phyloP scores from a whole-genome alignment of 1,140 invertebrate species.

The Grapholita molesta region DNA sequence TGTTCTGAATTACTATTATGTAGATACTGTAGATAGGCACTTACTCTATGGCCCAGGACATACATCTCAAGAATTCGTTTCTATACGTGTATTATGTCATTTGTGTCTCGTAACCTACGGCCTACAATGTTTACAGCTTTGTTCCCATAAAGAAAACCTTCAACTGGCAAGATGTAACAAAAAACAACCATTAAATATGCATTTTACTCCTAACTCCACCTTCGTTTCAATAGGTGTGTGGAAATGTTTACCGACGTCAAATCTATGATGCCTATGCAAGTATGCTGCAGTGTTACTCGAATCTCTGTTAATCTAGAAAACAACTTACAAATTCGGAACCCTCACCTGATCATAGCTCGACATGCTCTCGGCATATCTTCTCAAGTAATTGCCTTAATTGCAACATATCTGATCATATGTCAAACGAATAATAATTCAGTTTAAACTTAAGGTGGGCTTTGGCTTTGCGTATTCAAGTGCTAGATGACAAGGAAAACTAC shows the following conservation, averaged over 20 bases:
- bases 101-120: no score
- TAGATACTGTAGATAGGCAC: no score
- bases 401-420: no score
- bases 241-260: neutral
- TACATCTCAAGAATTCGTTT: no score
- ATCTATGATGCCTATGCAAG: neutral
- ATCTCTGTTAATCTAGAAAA: no score
- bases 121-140: neutral
- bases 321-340: no score
- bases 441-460: slow-evolving; percentile 27
- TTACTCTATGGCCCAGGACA: no score
- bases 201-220: neutral
- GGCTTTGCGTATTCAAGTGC: slow-evolving; percentile 32
- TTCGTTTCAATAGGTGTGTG: neutral
- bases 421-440: slow-evolving; percentile 39
- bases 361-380: no score
- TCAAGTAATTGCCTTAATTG: no score
- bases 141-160: neutral
- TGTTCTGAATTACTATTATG: no score
- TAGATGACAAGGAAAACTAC: neutral
- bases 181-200: neutral
- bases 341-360: no score
- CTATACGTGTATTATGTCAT: no score
- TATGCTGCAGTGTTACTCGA: neutral
- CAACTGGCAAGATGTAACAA: neutral